Percentiles rank a stretch among this genome's conserved stretches.
Conservation (phyloP, 2,113 vertebrate genomes). For the Chlamydotis undulata region DNA sequence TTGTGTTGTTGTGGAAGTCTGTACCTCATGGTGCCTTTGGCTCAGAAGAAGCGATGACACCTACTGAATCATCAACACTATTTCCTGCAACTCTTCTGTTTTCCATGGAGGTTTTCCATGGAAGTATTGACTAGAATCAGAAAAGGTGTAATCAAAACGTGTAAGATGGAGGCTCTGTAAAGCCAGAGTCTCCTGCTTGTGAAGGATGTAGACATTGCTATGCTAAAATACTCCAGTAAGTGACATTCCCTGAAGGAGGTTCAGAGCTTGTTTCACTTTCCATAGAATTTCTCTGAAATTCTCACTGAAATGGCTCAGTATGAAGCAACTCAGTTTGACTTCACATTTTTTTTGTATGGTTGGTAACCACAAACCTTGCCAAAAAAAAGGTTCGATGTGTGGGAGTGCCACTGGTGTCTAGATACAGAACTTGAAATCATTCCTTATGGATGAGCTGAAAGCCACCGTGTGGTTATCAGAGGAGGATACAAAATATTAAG, state of each 20-base stretch:
- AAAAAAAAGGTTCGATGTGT: background rate
- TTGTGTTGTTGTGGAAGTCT: fast-evolving
- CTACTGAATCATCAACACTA: background rate
- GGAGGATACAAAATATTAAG: background rate
- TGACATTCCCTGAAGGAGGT: background rate
- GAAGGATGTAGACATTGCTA: background rate
- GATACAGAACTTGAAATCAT: background rate
- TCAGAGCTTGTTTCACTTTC: background rate
- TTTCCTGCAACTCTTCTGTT: background rate
- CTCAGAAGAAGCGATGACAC: background rate
- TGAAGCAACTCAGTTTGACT: background rate
- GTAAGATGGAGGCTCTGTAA: background rate
- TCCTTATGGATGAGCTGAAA: background rate
- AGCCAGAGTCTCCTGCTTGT: fast-evolving
- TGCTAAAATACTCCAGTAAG: background rate
- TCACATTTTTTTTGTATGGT: fast-evolving
- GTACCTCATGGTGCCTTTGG: background rate
- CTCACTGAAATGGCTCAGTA: background rate
- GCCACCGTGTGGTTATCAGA: background rate
- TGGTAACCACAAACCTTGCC: background rate
- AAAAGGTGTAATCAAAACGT: background rate
- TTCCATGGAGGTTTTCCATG: background rate
- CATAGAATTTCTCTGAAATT: background rate
- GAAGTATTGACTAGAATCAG: background rate
- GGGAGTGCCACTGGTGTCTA: background rate